These are phyloP conservation scores for Hepsetus odoe DNA, from an alignment of 2,113 vertebrate species.

Conservation along the genomic window DNA sequence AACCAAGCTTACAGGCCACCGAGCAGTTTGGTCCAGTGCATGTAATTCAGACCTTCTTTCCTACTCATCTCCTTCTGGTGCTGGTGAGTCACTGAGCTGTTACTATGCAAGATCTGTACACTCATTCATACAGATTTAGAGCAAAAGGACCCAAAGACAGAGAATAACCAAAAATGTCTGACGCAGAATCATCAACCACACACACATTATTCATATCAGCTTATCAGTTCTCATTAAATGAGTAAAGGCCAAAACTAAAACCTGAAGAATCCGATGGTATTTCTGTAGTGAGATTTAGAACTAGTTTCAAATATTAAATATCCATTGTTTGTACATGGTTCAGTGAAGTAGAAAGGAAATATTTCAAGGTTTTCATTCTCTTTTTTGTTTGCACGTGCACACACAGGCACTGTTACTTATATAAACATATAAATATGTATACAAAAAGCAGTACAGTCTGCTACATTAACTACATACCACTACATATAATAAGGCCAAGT, in stretches of 20 bases:
- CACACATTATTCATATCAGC: slow-evolving; percentile 30
- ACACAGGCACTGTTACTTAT: no score
- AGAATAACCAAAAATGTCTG: slow-evolving; percentile 19
- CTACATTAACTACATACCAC: neutral
- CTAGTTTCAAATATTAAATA: no score
- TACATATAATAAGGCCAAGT: neutral
- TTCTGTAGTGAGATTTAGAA: no score
- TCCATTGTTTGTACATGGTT: no score
- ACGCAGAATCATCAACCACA: slow-evolving; percentile 16
- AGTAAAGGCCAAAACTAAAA: neutral
- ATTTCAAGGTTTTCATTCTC: no score
- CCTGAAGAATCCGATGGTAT: neutral
- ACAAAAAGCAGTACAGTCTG: no score
- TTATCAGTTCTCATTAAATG: neutral
- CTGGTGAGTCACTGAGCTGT: slow-evolving; percentile 30
- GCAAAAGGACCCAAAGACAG: neutral
- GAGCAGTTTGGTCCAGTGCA: neutral
- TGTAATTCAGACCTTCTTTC: neutral
- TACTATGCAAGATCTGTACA: slow-evolving; percentile 1
- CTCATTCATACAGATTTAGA: slow-evolving; percentile 26
- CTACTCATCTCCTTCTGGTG: neutral
- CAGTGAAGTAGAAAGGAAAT: no score
- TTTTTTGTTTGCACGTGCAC: no score
- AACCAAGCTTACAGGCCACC: neutral
- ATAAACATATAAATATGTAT: no score